These are phyloP conservation scores for Diadema setosum DNA, from an alignment of 35 echinoderm and acorn worm species.

Conservation along the genomic window DNA sequence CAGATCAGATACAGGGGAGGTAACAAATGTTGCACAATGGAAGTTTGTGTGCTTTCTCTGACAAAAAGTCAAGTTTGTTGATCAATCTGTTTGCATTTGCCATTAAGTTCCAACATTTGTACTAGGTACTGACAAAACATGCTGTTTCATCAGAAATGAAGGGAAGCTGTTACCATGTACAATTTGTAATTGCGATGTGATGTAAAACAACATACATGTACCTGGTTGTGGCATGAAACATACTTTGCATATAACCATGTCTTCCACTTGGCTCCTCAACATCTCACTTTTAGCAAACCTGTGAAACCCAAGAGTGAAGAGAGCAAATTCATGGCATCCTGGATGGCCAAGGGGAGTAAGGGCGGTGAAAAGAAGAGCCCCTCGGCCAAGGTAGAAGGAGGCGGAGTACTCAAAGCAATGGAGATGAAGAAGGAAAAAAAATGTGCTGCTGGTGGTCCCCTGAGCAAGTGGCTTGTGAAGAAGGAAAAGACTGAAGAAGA, in stretches of 20 bases:
- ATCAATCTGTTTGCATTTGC: too few species aligned
- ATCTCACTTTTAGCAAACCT: not conserved
- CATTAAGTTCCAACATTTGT: too few species aligned
- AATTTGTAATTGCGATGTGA: not conserved
- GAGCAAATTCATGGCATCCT: slow-evolving; percentile 27
- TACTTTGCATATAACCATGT: not conserved
- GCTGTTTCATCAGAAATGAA: not conserved
- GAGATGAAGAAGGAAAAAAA: not conserved
- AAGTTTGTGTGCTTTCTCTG: too few species aligned
- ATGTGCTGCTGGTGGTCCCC: not conserved
- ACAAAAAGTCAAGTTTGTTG: too few species aligned
- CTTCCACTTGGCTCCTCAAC: too few species aligned
- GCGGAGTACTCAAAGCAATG: not conserved
- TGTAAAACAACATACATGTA: not conserved
- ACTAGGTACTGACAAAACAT: not conserved
- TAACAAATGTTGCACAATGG: too few species aligned
- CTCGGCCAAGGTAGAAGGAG: not conserved
- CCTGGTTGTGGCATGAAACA: not conserved
- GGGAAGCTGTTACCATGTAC: not conserved
- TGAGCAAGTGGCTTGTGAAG: slow-evolving; percentile 5
- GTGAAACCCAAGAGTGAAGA: not conserved
- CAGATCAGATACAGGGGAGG: too few species aligned
- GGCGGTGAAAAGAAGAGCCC: not conserved
- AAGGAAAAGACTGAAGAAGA: not conserved
- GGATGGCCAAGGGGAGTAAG: slow-evolving; percentile 24